Base-by-base conservation (phyloP, 2,888 invertebrate genomes). In the Napeogenes sylphis region DNA sequence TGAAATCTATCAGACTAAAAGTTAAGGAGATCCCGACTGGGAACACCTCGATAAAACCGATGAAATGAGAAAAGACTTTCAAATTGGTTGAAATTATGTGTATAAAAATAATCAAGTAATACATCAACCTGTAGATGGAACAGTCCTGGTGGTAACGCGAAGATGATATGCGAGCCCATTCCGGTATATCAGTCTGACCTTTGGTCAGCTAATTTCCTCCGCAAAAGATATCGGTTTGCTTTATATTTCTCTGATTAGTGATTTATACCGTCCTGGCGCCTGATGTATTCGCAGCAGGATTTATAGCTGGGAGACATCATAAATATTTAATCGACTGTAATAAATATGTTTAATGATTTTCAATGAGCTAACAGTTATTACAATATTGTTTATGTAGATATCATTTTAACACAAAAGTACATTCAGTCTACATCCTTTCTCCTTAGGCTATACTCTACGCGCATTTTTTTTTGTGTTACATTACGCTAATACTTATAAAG, bases 141-240 rank as follows among this genome's bases (percentile, higher is more conserved):
- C 64, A 45, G 35, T 56, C 59, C 57, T 54, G 65, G 59, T 62
- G 65, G 65, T 65, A 65, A 56, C 47, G 55, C 55, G 46, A 62
- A 59, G 61, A 61, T 59, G 59, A 62, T 56, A 66, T 56, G 62
- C 53, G 59, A 21, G 21, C 21, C 21, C 59, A 59, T 62, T 61
- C 63, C 66, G 45, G 54, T 45, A 55, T 46, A 62, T 60, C 58
- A 69, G 47, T 30, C 59, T 68, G 70, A 68, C 69, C 69, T 64
- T 57, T 68, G 63, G 56, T 64, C 64, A 59, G 66, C 63, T 70
- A 68, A 70, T 66, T 68, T 64, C 64, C 66, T 70, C 60, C 62
- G 21, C 58, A 58, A 53, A 64, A 67, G 68, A 61, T 56, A 64
- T 51, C 63, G 60, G 42, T 62, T 46, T 58, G 58, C 56, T 61